Evolutionary conservation across 1,140 invertebrate species (phyloP).

Genomic region (Meloidogyne floridensis): DNA sequence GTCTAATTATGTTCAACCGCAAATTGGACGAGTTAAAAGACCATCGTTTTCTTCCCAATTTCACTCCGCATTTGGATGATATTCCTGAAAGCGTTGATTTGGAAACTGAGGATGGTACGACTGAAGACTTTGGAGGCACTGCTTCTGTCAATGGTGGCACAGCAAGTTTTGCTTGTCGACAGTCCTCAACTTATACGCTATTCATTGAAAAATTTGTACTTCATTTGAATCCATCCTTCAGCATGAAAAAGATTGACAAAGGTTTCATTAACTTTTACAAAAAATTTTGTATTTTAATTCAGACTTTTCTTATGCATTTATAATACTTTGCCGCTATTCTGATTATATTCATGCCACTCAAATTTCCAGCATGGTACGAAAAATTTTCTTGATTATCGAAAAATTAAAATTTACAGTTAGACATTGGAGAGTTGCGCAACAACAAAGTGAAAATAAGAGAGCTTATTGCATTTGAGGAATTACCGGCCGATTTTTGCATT

Average conservation of each 20-base stretch:
- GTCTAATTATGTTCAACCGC: conserved; percentile 31
- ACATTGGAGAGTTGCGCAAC: conserved; percentile 26
- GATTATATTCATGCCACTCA: conserved; percentile 28
- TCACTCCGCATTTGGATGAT: conserved; percentile 19
- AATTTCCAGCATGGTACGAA: neutral
- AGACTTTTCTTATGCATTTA: conserved; percentile 22
- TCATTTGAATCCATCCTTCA: conserved; percentile 28
- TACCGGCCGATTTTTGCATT: conserved; percentile 20
- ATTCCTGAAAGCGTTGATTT: conserved; percentile 24
- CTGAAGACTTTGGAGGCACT: neutral
- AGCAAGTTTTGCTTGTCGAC: neutral
- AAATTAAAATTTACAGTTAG: conserved; percentile 19
- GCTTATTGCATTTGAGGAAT: conserved; percentile 25
- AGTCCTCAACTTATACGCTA: neutral
- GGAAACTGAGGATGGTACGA: conserved; percentile 23
- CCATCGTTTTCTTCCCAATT: conserved; percentile 22
- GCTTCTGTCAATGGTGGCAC: neutral
- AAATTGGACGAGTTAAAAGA: conserved; percentile 36
- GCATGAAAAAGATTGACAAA: conserved; percentile 32
- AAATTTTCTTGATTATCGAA: neutral
- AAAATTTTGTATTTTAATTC: neutral
- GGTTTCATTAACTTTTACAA: conserved; percentile 18
- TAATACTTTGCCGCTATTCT: conserved; percentile 23
- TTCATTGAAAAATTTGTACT: conserved; percentile 17
- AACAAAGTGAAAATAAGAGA: conserved; percentile 28